Percentiles rank a stretch among this genome's conserved stretches.
These are phyloP conservation scores for Hyposmocoma kahamanoa DNA, from an alignment of 1,140 invertebrate genomes.

Conservation along the genomic window DNA sequence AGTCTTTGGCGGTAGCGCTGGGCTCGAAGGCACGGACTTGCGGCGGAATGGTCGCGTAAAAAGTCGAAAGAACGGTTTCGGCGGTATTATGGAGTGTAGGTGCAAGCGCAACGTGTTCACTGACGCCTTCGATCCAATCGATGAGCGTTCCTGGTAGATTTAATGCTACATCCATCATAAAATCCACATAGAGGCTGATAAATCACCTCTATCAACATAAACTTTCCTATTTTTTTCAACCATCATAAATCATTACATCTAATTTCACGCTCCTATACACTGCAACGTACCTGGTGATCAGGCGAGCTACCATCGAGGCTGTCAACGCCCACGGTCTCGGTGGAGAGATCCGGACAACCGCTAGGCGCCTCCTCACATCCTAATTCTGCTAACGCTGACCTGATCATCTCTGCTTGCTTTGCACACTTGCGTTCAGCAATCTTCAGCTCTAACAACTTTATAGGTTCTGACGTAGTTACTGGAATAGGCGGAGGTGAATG, in stretches of 20 bases:
- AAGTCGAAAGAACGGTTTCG: conserved; percentile 72
- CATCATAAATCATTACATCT: background rate
- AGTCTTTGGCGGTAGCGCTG: conserved; percentile 70
- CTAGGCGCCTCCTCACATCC: conserved; percentile 90
- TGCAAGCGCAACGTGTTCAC: conserved; percentile 62
- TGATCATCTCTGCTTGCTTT: conserved; percentile 86
- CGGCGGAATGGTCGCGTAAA: conserved; percentile 78
- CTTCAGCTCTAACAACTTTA: conserved; percentile 73
- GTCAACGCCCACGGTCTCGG: conserved; percentile 59
- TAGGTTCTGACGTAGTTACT: conserved; percentile 48
- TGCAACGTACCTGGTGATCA: conserved; percentile 48
- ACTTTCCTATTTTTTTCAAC: no score
- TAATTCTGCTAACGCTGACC: conserved; percentile 86
- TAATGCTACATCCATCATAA: conserved; percentile 9
- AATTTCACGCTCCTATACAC: background rate
- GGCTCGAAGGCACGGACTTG: conserved; percentile 79
- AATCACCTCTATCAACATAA: no score
- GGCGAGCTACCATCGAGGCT: conserved; percentile 59
- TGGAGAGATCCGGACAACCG: conserved; percentile 81
- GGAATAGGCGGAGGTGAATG: conserved; percentile 61
- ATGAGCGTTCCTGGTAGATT: conserved; percentile 53
- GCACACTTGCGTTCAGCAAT: conserved; percentile 88
- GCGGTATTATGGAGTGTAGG: conserved; percentile 67
- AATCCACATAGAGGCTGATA: no score
- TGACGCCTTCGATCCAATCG: conserved; percentile 58